These are phyloP conservation scores for Lasioglossum albipes DNA, from an alignment of 1,140 invertebrate species.

Conservation along the genomic window DNA sequence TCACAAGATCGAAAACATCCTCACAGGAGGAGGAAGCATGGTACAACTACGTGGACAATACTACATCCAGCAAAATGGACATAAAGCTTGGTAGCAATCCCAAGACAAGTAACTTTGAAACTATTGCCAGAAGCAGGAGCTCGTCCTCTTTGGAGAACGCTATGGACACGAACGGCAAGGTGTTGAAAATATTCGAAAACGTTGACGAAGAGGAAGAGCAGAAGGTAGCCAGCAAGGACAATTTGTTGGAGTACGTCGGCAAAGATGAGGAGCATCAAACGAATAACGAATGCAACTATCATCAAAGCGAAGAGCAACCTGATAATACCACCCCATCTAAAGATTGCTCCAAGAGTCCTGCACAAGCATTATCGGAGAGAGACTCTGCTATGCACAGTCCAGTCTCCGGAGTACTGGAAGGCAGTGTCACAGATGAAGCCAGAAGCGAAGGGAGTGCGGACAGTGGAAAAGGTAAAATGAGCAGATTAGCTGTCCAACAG, in stretches of 20 bases:
- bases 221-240: neutral
- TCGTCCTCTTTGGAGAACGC: constrained; percentile 3
- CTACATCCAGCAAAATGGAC: constrained; percentile 38
- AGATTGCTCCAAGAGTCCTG: constrained; percentile 39
- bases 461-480: constrained; percentile 75
- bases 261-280: neutral
- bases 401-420: constrained; percentile 77
- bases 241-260: neutral
- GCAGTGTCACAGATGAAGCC: constrained; percentile 78
- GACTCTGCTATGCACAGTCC: constrained; percentile 83
- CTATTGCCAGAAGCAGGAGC: constrained; percentile 52
- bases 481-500: neutral
- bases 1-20: constrained; percentile 44
- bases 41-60: constrained; percentile 47
- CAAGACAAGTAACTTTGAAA: constrained; percentile 61
- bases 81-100: constrained; percentile 68
- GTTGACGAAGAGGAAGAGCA: constrained; percentile 34
- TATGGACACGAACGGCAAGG: neutral
- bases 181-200: constrained; percentile 40
- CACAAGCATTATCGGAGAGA: constrained; percentile 69
- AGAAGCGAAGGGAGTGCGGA: constrained; percentile 79
- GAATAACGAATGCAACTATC: neutral
- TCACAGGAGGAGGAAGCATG: constrained; percentile 53
- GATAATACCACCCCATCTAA: constrained; percentile 4
- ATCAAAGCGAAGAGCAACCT: constrained; percentile 5